phyloP scores from a whole-genome alignment of 2,113 vertebrate genomes.

The Leucoraja erinaceus region DNA sequence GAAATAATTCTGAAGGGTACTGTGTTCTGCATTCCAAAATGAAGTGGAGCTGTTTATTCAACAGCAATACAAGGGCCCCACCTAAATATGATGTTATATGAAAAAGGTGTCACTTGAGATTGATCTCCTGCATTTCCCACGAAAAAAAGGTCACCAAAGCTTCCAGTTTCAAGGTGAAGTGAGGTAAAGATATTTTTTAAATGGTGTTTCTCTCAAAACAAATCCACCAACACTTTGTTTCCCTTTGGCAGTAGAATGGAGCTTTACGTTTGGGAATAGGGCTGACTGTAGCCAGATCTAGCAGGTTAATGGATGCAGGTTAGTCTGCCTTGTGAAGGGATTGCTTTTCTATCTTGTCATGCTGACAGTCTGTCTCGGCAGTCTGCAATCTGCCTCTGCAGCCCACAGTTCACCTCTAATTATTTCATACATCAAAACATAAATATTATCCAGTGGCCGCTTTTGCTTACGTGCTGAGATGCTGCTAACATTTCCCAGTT shows the following conservation, averaged over 20 bases:
- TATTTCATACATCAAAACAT: neutral
- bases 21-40: neutral
- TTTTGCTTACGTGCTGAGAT: neutral
- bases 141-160: neutral
- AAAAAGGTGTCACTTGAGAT: neutral
- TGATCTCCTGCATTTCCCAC: neutral
- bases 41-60: neutral
- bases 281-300: neutral
- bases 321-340: neutral
- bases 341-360: constrained; percentile 13
- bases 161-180: neutral
- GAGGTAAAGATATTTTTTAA: neutral
- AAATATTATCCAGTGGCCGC: neutral
- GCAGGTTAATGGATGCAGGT: neutral
- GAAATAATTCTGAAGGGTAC: neutral
- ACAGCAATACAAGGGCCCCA: too few species aligned
- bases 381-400: neutral
- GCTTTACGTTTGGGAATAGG: neutral
- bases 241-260: neutral
- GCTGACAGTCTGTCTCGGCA: neutral
- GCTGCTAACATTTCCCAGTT: neutral
- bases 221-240: neutral
- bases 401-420: neutral
- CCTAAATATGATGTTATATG: too few species aligned
- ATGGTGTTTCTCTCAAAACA: neutral